Base-by-base conservation (phyloP, 2,113 vertebrate species). In the Sylvilagus bachmani region DNA sequence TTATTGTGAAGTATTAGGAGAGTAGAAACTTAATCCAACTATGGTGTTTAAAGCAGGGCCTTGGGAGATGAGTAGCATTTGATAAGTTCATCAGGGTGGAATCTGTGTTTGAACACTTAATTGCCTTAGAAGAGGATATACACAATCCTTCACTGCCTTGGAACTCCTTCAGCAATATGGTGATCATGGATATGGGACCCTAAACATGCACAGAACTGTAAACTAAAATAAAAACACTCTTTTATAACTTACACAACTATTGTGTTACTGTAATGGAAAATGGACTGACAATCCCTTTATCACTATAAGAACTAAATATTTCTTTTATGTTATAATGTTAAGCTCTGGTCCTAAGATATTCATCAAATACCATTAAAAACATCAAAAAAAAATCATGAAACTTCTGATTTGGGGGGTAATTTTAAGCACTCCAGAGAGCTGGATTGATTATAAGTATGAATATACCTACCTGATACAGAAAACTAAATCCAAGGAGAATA, bases 401-500 rank as follows among this genome's bases (percentile, higher is more conserved):
- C 2, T 53, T 67, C 53, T 80, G 13, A 25, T 58, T 51, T 74
- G 10, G 0, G 29, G 21, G 9, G 75, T 73, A 10, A 1, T 14
- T 36, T 89, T 33, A 67, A 66, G 16, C 11, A 11, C 33, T 89
- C 33, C 2, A 53, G 55, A 70, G 27, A 92, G 5, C 25, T 70
- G 51, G 14, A 69, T 64, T 90, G 31, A 80, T 31, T 21, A 9
- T 5, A 64, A 1, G 3, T 61, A 24, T 36, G 24, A 49, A 61
- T 80, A 88, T 55, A 19, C 24, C 55, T 86, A 4, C 13, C 14
- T 82, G 29, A 86, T 27, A 13, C 0, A 91, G 13, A 53, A 58
- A 83, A 66, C 14, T n/a, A 73, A 21, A 24, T 84, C 66, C 70
- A n/a, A 62, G 49, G 16, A 80, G 38, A 93, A 29, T 73, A 80